Conservation (phyloP, 2,797 vertebrate genomes). For the Cygnus olor region DNA sequence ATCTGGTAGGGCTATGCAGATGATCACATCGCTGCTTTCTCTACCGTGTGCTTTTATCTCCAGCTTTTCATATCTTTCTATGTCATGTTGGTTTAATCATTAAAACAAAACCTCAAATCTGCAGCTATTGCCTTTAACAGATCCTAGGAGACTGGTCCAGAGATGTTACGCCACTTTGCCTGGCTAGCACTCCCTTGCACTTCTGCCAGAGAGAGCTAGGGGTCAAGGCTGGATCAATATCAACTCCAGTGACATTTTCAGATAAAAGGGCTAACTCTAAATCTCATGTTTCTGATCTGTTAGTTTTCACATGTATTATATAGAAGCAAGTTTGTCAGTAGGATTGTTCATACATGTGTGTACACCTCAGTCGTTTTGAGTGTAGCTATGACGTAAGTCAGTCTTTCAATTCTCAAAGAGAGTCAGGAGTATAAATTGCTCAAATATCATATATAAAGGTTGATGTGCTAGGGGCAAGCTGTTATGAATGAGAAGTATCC, state of each 20-base stretch:
- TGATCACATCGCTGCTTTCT: not conserved
- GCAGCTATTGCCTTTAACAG: not conserved
- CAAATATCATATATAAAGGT: not conserved
- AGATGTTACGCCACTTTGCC: not conserved
- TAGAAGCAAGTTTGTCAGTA: not conserved
- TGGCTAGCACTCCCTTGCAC: not conserved
- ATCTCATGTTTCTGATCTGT: not conserved
- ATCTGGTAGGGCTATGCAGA: not conserved
- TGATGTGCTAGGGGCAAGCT: not conserved
- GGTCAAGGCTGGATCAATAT: not conserved
- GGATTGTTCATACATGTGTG: accelerated
- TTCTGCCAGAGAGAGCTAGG: not conserved
- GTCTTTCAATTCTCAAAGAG: not conserved
- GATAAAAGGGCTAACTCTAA: not conserved
- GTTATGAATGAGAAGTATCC: not conserved
- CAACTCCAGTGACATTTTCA: constrained; percentile 36
- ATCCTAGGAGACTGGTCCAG: too few species aligned
- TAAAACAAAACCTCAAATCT: not conserved
- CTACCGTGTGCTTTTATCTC: not conserved
- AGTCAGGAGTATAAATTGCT: not conserved
- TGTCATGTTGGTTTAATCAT: not conserved
- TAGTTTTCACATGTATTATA: constrained; percentile 19
- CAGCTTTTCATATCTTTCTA: accelerated
- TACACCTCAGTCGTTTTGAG: not conserved
- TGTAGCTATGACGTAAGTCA: not conserved